Base-by-base conservation (phyloP, 2,797 vertebrate species). In the Liparis tanakae region DNA sequence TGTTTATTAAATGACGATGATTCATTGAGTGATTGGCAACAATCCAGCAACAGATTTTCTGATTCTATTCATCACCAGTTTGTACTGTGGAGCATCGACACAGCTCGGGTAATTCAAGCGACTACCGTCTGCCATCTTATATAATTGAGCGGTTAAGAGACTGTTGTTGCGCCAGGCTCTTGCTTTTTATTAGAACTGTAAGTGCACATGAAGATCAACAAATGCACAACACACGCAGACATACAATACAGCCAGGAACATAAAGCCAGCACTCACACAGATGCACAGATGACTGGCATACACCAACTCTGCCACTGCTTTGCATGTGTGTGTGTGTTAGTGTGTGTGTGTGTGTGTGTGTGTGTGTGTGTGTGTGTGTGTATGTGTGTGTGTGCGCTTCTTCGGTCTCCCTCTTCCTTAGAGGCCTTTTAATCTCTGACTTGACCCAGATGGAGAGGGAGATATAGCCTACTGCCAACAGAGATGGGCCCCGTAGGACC, bases 361-460 rank as follows among this genome's bases (percentile, higher is more conserved):
- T 18, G 44, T 15, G n/a, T 50, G 60, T 54, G 39, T 71, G 30
- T 57, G 20, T 46, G 22, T 18, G 44, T 15, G n/a, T 77, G 70
- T 37, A 37, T 50, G 60, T 54, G 39, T 71, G 30, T 57, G 20
- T 46, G 22, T 18, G 44, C 12, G 46, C 1, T 10, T 69, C 55
- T 30, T 76, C 61, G 72, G 59, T 57, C 76, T 73, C 20, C 34
- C 0, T 67, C 70, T 67, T 81, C 85, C 77, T 89, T 25, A 72
- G 84, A 86, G 84, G 72, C 71, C 80, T 85, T 80, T 90, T 87
- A 78, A 84, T 85, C 76, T 85, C 59, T 72, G 75, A 83, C 85
- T 77, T 86, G 85, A 91, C 87, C 88, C 88, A 88, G 81, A 91
- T 84, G 84, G 86, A 87, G 74, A 82, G 76, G 82, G 85, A 87